Conservation (phyloP, 1,140 invertebrate species). For the Drosophila kikkawai region DNA sequence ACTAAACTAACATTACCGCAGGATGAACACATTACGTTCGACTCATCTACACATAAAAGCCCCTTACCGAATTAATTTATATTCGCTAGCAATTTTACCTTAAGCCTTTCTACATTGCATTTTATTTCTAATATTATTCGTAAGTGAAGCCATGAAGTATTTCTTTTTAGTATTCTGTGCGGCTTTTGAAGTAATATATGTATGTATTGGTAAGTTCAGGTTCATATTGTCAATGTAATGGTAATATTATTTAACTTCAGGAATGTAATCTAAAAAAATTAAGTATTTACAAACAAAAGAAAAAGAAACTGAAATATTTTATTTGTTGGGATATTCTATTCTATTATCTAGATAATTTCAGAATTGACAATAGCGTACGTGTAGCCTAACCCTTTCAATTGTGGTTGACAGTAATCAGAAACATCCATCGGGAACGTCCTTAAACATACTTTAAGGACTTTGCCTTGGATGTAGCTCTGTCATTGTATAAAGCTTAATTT, state of each 20-base stretch:
- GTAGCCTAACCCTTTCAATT: too few relatives aligned
- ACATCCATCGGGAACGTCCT: too few relatives aligned
- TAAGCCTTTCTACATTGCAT: neutral
- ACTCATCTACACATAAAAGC: neutral
- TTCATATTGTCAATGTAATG: constrained; percentile 6
- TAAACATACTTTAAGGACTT: too few relatives aligned
- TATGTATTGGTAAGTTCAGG: neutral
- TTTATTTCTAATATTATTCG: constrained; percentile 2
- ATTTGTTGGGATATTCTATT: neutral
- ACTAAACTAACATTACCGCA: neutral
- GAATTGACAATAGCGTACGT: neutral
- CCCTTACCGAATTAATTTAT: neutral
- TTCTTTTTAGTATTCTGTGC: constrained; percentile 8
- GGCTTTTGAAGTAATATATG: neutral
- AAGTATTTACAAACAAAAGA: neutral
- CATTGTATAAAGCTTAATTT: too few relatives aligned
- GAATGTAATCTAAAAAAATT: constrained; percentile 7
- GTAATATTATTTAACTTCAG: constrained; percentile 9
- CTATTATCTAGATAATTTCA: neutral
- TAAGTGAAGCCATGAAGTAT: constrained; percentile 18
- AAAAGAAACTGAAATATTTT: neutral
- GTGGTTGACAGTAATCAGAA: too few relatives aligned
- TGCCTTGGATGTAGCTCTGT: too few relatives aligned
- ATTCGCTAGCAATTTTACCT: neutral
- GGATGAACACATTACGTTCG: neutral